Base-by-base conservation (phyloP, 2,888 invertebrate species). In the Acheta domesticus region DNA sequence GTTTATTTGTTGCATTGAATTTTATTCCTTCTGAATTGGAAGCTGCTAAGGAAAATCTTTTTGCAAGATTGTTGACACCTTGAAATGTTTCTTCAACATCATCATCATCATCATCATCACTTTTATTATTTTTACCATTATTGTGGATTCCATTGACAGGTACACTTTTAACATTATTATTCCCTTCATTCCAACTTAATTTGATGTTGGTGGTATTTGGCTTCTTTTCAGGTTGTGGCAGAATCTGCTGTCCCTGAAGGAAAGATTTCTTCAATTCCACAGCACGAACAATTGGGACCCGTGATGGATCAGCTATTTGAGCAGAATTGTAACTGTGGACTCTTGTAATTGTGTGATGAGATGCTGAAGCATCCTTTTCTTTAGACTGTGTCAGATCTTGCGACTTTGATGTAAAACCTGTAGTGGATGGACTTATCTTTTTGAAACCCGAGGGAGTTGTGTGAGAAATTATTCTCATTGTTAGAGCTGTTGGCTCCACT, bases 231-330 rank as follows among this genome's bases (percentile, higher is more conserved):
- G 62, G n/a, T 62, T 14, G n/a, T 62, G 16, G 16, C 14, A 80
- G 11, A 19, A 78, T 49, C n/a, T 75, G 77, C 19, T 62, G 80
- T 21, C 74, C 75, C 48, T 80, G 78, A 12, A 77, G 85, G 82
- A 85, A 87, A 1, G 87, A 85, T 83, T 89, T 89, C 82, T 89
- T 89, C 23, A 89, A 84, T 83, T 89, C 89, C 0, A 89, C 89
- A 5, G 88, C 86, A 82, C 88, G 83, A 12, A 89, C 89, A 20
- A 89, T 86, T 48, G 89, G 89, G 73, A 88, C 86, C 79, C 87
- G 83, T 3, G 87, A 87, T 21, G 86, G 85, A 81, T 87, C 87
- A 75, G 84, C 85, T 80, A 84, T 49, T 16, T 74, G 36, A 36
- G 23, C 48, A 21, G 23, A 50, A 20, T 14, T 12, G 16, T 62